Conservation (phyloP, 1,140 invertebrate genomes). For the Propsilocerus akamusi region DNA sequence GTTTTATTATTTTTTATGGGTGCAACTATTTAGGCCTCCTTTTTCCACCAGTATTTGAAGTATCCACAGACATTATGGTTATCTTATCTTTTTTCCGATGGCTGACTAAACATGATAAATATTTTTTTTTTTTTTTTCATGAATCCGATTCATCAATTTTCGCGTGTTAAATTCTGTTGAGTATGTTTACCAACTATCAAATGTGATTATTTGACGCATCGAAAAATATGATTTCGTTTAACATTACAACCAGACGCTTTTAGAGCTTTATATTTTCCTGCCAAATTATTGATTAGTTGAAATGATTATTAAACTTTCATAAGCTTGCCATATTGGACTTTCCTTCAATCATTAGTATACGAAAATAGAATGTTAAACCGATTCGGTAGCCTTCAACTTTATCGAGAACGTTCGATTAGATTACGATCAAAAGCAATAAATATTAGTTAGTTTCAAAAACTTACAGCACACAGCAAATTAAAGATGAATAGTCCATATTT, state of each 20-base stretch:
- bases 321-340: background rate
- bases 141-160: background rate
- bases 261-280: too few species aligned
- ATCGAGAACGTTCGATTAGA: too few species aligned
- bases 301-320: background rate
- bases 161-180: too few species aligned
- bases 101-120: background rate
- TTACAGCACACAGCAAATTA: constrained; percentile 70
- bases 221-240: too few species aligned
- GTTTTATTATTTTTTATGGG: constrained; percentile 9
- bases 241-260: too few species aligned
- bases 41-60: constrained; percentile 9
- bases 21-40: constrained; percentile 11
- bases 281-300: background rate
- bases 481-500: constrained; percentile 71
- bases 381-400: background rate
- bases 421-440: too few species aligned
- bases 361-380: background rate
- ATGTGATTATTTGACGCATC: too few species aligned
- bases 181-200: too few species aligned
- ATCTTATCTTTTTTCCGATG: constrained; percentile 5
- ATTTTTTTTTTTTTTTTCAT: background rate
- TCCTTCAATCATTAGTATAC: background rate
- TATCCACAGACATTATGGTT: constrained; percentile 9
- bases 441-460: too few species aligned